Percentiles rank a stretch among this genome's conserved stretches.
phyloP scores from a whole-genome alignment of 1,140 invertebrate species.

The Aricia agestis region DNA sequence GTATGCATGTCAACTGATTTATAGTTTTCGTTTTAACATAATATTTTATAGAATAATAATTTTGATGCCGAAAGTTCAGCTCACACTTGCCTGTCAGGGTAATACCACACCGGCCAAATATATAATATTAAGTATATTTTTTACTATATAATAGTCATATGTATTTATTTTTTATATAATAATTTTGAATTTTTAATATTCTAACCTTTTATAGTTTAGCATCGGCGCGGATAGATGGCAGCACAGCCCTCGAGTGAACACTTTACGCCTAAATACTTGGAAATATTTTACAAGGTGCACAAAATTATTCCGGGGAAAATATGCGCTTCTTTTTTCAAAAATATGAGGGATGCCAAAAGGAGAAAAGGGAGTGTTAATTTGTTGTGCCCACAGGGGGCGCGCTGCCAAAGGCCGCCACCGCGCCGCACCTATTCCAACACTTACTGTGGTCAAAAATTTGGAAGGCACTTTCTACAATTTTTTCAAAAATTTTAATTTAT shows the following conservation, averaged over 20 bases:
- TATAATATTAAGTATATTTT: slow-evolving; percentile 74
- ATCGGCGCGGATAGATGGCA: slow-evolving; percentile 42
- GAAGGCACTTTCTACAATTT: slow-evolving; percentile 73
- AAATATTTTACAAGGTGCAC: neutral
- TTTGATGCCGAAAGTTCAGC: slow-evolving; percentile 69
- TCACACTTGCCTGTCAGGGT: slow-evolving; percentile 73
- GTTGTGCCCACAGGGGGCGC: neutral
- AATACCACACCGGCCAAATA: slow-evolving; percentile 72
- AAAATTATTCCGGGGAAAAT: neutral
- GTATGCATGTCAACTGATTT: slow-evolving; percentile 52
- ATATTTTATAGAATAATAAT: slow-evolving; percentile 57
- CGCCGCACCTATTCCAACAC: slow-evolving; percentile 69
- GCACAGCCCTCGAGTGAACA: slow-evolving; percentile 21
- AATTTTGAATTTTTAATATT: slow-evolving; percentile 74
- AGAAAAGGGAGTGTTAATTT: neutral
- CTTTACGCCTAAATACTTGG: slow-evolving; percentile 3
- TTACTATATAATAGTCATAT: slow-evolving; percentile 73
- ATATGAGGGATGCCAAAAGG: neutral
- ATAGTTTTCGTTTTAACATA: slow-evolving; percentile 45
- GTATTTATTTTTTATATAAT: slow-evolving; percentile 72
- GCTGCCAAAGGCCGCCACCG: slow-evolving; percentile 41
- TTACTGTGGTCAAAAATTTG: slow-evolving; percentile 75
- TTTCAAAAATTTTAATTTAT: slow-evolving; percentile 70
- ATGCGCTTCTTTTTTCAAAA: neutral
- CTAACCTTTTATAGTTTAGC: slow-evolving; percentile 70